Conservation (phyloP, 2,797 vertebrate genomes). For the Phrynocephalus guinanensis region DNA sequence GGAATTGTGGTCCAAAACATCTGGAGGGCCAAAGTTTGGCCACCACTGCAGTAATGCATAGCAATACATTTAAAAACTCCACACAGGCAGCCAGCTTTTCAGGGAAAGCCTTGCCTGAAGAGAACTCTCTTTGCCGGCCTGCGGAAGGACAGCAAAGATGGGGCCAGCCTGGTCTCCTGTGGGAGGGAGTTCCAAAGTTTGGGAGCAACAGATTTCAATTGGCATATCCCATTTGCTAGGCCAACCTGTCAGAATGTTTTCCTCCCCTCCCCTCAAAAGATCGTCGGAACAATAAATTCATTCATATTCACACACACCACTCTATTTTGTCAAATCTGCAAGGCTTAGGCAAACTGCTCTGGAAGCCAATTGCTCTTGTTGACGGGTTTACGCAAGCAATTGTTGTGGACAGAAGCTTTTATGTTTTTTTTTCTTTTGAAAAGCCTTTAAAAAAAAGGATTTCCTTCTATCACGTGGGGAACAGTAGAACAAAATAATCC, state of each 20-base stretch:
- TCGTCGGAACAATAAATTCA: constrained; percentile 17
- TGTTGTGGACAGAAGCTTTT: neutral
- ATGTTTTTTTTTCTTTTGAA: neutral
- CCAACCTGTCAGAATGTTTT: constrained; percentile 10
- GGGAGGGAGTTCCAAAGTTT: too few relatives aligned
- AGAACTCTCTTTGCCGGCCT: too few relatives aligned
- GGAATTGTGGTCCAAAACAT: too few relatives aligned
- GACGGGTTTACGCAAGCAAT: neutral
- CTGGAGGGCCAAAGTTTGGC: too few relatives aligned
- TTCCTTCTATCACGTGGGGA: neutral
- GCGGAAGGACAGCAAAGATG: too few relatives aligned
- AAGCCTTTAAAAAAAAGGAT: neutral
- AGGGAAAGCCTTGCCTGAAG: too few relatives aligned
- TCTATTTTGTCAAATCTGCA: neutral
- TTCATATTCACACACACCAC: neutral
- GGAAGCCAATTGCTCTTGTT: neutral
- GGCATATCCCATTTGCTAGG: neutral
- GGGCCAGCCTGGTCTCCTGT: too few relatives aligned
- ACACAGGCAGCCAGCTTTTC: too few relatives aligned
- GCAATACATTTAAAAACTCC: too few relatives aligned
- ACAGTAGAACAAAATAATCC: neutral
- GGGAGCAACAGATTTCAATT: too few relatives aligned
- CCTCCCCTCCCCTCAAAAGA: neutral
- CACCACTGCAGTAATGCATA: too few relatives aligned
- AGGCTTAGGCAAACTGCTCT: neutral